Conservation (phyloP, 2,888 invertebrate species). For the Hedychridium roseum region DNA sequence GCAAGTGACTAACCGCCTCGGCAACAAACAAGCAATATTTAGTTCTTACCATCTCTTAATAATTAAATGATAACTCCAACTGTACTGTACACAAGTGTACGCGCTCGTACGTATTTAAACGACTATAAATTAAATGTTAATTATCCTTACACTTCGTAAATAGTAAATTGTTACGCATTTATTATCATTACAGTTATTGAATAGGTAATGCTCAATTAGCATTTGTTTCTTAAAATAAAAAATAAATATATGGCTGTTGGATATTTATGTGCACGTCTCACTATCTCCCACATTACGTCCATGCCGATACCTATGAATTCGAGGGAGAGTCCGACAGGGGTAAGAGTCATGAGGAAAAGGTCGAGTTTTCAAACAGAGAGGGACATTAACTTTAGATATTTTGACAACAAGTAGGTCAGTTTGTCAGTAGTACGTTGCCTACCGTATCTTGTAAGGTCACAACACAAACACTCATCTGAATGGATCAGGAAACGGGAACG, state of each 20-base stretch:
- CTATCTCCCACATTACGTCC: constrained; percentile 22
- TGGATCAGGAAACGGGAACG: too few relatives aligned
- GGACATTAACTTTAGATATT: too few relatives aligned
- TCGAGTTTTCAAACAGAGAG: too few relatives aligned
- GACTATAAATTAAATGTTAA: constrained; percentile 63
- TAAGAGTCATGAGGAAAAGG: too few relatives aligned
- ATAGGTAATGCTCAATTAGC: constrained; percentile 65
- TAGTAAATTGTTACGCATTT: constrained; percentile 63
- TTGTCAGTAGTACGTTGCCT: too few relatives aligned
- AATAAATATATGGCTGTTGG: constrained; percentile 65
- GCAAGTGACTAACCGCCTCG: constrained; percentile 51
- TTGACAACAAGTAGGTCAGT: too few relatives aligned
- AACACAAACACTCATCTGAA: too few relatives aligned
- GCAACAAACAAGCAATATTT: constrained; percentile 61
- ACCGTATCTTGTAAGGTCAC: too few relatives aligned
- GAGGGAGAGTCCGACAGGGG: too few relatives aligned
- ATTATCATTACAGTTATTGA: constrained; percentile 63
- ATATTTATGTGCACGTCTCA: constrained; percentile 55
- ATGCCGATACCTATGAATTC: too few relatives aligned
- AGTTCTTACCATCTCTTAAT: constrained; percentile 58
- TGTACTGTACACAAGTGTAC: constrained; percentile 54
- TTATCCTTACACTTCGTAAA: constrained; percentile 61
- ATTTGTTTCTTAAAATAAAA: constrained; percentile 64
- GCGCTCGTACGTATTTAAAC: constrained; percentile 61
- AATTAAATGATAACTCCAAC: constrained; percentile 49